A percentile compares a stretch with the other conserved stretches of the same genome.
Conservation (phyloP, 2,113 vertebrate species). For the Pelodiscus sinensis region DNA sequence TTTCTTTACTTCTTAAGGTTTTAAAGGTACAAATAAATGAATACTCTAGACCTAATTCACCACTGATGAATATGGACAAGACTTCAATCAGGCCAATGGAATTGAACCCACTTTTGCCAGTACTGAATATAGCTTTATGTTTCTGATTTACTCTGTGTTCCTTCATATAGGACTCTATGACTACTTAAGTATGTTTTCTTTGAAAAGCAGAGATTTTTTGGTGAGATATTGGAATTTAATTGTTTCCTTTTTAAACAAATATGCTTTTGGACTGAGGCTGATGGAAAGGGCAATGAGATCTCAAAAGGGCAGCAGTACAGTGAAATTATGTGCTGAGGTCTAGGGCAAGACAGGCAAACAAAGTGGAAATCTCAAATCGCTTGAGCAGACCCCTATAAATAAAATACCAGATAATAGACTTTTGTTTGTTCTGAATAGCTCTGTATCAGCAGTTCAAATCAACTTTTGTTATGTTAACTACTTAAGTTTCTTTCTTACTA, state of each 20-base stretch:
- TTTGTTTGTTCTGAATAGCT: constrained; percentile 72
- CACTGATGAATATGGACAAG: constrained; percentile 23
- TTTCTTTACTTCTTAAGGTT: neutral
- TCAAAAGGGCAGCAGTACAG: constrained; percentile 70
- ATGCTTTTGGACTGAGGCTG: constrained; percentile 78
- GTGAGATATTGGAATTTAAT: constrained; percentile 81
- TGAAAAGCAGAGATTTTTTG: constrained; percentile 73
- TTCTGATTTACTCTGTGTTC: constrained; percentile 49
- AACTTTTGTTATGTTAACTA: constrained; percentile 73
- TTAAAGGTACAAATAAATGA: constrained; percentile 29
- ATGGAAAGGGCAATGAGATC: constrained; percentile 78
- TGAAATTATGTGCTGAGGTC: constrained; percentile 72
- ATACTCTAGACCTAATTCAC: constrained; percentile 31
- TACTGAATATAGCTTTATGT: constrained; percentile 27
- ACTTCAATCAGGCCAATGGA: constrained; percentile 3
- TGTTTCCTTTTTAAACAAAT: constrained; percentile 87
- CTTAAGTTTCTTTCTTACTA: constrained; percentile 71
- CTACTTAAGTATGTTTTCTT: constrained; percentile 75
- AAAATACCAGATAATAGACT: constrained; percentile 70
- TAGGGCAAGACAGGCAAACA: constrained; percentile 74
- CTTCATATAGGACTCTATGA: neutral
- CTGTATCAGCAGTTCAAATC: constrained; percentile 61
- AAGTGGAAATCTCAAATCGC: constrained; percentile 57
- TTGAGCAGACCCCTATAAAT: constrained; percentile 65
- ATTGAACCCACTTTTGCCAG: constrained; percentile 32